A percentile compares a stretch with the other conserved stretches of the same genome.
phyloP scores from a whole-genome alignment of 64 coral and sea anemone genomes.

The Trachythela sp. region DNA sequence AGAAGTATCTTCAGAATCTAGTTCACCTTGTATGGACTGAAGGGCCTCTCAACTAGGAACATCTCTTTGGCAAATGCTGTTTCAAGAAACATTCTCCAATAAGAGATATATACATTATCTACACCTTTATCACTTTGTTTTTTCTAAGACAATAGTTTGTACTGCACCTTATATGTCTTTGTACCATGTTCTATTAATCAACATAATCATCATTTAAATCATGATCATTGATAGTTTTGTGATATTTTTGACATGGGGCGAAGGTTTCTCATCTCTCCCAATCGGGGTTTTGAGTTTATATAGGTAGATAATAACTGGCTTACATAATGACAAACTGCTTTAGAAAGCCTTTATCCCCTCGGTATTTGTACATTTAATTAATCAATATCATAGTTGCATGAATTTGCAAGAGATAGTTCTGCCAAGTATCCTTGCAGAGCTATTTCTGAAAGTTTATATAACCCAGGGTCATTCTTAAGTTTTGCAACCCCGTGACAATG shows the following conservation, averaged over 20 bases:
- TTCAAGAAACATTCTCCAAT: no score
- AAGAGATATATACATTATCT: no score
- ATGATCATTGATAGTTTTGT: background rate
- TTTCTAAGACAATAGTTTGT: background rate
- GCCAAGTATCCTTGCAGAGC: background rate
- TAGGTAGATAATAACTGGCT: conserved; percentile 27
- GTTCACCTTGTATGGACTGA: no score
- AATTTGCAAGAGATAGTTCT: background rate
- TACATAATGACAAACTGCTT: conserved; percentile 37
- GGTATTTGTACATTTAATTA: conserved; percentile 8
- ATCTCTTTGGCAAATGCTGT: no score
- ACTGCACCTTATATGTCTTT: background rate
- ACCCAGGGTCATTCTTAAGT: background rate
- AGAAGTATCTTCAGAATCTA: no score
- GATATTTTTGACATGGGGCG: conserved; percentile 5
- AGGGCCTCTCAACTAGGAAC: no score
- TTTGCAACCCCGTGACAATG: no score
- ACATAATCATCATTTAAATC: background rate
- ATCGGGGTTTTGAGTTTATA: conserved; percentile 24
- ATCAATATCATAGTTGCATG: background rate
- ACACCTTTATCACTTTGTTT: background rate
- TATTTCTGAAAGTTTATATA: background rate
- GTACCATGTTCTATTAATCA: background rate
- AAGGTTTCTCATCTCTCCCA: conserved; percentile 15
- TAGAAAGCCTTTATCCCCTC: background rate